Evolutionary conservation across 2,113 vertebrate genomes (phyloP).

Genomic region (Grantiella picta): DNA sequence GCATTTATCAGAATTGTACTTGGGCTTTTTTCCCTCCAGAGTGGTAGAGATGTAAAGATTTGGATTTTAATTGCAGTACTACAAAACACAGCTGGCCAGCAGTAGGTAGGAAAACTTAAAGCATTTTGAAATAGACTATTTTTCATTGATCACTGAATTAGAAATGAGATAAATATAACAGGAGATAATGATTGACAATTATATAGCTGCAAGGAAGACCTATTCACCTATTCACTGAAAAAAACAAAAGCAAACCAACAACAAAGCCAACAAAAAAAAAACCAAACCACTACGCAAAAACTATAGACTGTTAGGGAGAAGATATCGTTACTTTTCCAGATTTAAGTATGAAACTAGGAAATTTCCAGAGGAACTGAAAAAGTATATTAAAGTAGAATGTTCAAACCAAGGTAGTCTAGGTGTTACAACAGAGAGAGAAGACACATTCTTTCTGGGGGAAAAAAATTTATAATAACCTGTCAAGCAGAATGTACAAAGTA

Average conservation of each 20-base stretch:
- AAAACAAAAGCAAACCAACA: not conserved
- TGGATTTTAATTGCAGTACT: not conserved
- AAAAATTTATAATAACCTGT: not conserved
- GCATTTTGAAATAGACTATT: not conserved
- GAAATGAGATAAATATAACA: not conserved
- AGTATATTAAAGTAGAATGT: not conserved
- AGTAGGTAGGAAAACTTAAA: not conserved
- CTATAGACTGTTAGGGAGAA: not conserved
- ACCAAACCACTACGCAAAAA: not conserved
- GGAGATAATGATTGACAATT: not conserved
- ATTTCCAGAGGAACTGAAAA: not conserved
- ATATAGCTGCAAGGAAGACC: not conserved
- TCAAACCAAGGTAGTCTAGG: not conserved
- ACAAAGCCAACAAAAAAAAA: not conserved
- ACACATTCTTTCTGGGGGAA: not conserved
- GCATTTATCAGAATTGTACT: not conserved
- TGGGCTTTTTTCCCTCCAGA: not conserved
- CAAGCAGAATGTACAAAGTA: not conserved
- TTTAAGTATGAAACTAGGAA: not conserved
- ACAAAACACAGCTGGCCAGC: not conserved
- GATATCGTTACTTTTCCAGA: not conserved
- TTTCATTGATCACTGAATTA: not conserved
- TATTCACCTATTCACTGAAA: not conserved
- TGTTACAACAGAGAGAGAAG: not conserved
- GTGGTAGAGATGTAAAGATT: not conserved